Percentiles rank a stretch among this genome's conserved stretches.
Conservation (phyloP, 2,113 vertebrate genomes). For the Tetraodon nigroviridis region DNA sequence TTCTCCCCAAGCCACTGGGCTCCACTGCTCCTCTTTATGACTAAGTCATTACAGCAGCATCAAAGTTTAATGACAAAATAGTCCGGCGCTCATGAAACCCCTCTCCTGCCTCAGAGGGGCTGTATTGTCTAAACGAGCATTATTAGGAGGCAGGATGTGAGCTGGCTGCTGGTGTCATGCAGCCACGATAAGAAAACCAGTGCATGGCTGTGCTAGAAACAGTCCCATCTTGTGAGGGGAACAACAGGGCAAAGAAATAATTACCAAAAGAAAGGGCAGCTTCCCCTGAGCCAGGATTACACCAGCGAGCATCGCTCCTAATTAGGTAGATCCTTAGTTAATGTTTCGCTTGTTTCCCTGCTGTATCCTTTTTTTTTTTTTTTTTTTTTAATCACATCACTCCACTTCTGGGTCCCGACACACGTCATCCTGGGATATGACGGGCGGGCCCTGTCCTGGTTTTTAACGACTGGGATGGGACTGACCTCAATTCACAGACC, state of each 20-base stretch:
- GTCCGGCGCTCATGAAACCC: slow-evolving; percentile 42
- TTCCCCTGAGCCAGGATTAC: slow-evolving; percentile 52
- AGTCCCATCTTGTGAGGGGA: slow-evolving; percentile 18
- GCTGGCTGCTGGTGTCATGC: slow-evolving; percentile 9
- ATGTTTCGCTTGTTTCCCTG: slow-evolving; percentile 42
- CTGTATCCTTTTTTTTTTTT: slow-evolving; percentile 39
- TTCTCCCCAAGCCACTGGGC: slow-evolving; percentile 17
- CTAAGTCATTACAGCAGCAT: slow-evolving; percentile 62
- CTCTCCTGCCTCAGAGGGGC: slow-evolving; percentile 34
- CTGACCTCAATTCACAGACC: slow-evolving; percentile 22
- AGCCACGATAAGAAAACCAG: slow-evolving; percentile 15
- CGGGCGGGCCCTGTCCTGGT: neutral
- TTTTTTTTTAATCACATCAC: slow-evolving; percentile 29
- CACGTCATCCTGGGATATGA: slow-evolving; percentile 2
- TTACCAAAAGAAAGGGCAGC: slow-evolving; percentile 39
- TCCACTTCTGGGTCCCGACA: slow-evolving; percentile 6
- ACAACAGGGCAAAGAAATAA: slow-evolving; percentile 55
- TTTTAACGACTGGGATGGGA: slow-evolving; percentile 42
- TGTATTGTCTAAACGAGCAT: slow-evolving; percentile 48
- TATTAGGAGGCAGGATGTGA: slow-evolving; percentile 24
- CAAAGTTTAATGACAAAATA: slow-evolving; percentile 68
- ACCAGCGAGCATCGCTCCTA: slow-evolving; percentile 53
- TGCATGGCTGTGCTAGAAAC: slow-evolving; percentile 31
- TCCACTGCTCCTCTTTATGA: slow-evolving; percentile 48
- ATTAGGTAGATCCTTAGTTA: slow-evolving; percentile 65